Evolutionary conservation across 1,140 invertebrate species (phyloP).

Genomic region (Ridgeia piscesae): DNA sequence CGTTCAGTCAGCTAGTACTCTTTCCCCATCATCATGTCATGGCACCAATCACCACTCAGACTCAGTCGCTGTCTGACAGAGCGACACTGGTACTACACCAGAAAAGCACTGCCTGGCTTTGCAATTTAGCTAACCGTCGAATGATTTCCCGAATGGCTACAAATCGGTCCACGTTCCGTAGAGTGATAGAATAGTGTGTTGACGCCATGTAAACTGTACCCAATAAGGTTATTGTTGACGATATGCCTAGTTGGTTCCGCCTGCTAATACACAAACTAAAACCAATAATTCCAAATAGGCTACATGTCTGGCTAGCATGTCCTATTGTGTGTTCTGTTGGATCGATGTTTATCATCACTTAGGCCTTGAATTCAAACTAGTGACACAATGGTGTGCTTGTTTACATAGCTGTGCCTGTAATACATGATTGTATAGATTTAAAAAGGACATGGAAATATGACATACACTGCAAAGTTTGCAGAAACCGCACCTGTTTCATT

Average conservation of each 20-base stretch:
- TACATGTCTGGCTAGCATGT: neutral
- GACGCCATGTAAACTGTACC: neutral
- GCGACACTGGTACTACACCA: too few species aligned
- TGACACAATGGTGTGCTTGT: neutral
- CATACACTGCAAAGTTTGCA: neutral
- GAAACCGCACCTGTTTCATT: neutral
- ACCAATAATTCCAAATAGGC: too few species aligned
- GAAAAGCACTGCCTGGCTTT: too few species aligned
- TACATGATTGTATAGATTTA: neutral
- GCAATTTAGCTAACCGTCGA: neutral
- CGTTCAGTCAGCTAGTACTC: too few species aligned
- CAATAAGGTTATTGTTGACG: neutral
- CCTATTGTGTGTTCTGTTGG: neutral
- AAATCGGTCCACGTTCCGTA: neutral
- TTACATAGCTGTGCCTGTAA: neutral
- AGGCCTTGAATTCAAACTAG: neutral
- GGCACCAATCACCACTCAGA: neutral
- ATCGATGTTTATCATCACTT: neutral
- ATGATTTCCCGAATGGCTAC: neutral
- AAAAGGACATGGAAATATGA: neutral
- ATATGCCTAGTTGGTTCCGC: neutral
- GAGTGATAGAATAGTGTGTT: neutral
- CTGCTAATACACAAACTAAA: neutral
- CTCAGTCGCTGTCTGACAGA: neutral
- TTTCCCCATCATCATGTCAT: neutral